Conservation (phyloP, 1,140 invertebrate genomes). For the Lamellibrachia luymesi region DNA sequence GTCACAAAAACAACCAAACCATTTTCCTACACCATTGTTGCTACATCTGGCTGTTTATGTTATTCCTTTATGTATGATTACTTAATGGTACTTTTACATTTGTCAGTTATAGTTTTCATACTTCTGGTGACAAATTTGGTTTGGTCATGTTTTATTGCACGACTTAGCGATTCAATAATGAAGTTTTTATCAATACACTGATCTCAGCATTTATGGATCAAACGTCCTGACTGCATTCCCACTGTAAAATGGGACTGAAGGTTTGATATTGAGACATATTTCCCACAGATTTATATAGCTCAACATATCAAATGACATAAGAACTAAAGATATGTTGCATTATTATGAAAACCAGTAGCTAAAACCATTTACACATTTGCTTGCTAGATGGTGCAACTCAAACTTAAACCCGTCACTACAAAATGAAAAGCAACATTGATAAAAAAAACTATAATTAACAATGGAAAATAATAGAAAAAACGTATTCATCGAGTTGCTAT, state of each 20-base stretch:
- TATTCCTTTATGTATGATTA: neutral
- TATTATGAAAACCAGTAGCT: neutral
- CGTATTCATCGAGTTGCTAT: too few species aligned
- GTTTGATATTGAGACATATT: neutral
- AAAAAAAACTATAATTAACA: neutral
- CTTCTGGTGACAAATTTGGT: too few species aligned
- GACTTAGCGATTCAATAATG: neutral
- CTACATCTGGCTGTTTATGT: neutral
- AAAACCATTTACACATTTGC: neutral
- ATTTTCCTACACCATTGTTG: neutral
- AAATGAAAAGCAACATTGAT: neutral
- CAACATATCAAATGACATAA: neutral
- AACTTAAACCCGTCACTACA: neutral
- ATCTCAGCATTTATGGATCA: neutral
- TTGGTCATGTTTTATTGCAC: neutral
- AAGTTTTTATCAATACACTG: neutral
- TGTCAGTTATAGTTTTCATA: too few species aligned
- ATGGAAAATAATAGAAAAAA: neutral
- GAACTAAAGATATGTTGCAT: neutral
- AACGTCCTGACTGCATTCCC: neutral
- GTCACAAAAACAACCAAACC: neutral
- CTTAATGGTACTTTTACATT: too few species aligned
- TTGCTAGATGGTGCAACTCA: neutral
- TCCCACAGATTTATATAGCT: neutral
- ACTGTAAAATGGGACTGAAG: neutral